Conservation (phyloP, 1,140 invertebrate genomes). For the Chionoecetes opilio region DNA sequence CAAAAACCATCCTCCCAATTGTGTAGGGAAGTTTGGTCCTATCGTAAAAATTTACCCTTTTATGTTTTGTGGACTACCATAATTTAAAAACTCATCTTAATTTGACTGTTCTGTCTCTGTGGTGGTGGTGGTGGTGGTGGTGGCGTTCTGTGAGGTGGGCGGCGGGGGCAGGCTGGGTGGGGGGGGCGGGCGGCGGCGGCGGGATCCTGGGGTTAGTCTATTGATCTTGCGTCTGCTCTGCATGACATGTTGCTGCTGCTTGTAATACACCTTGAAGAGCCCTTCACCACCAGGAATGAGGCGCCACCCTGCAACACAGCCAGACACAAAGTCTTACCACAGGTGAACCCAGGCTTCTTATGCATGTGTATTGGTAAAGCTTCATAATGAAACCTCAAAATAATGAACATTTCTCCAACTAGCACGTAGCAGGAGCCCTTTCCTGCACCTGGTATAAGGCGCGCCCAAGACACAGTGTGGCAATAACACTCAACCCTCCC, state of each 20-base stretch:
- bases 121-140: background rate
- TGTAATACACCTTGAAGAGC: constrained; percentile 98
- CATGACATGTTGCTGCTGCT: constrained; percentile 95
- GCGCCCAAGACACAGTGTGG: too few species aligned
- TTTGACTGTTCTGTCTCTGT: constrained; percentile 29
- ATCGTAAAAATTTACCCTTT: too few species aligned
- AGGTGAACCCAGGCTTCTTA: background rate
- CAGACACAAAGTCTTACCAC: background rate
- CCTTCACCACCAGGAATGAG: constrained; percentile 96
- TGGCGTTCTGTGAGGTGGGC: background rate
- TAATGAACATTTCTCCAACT: too few species aligned
- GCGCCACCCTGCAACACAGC: constrained; percentile 88
- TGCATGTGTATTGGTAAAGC: too few species aligned
- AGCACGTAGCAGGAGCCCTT: too few species aligned
- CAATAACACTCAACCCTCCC: too few species aligned
- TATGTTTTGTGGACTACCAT: too few species aligned
- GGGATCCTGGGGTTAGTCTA: background rate
- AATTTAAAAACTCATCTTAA: background rate
- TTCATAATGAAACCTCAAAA: too few species aligned
- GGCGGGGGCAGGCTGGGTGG: background rate
- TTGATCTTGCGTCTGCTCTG: constrained; percentile 84
- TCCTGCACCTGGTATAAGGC: too few species aligned
- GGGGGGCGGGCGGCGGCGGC: background rate
- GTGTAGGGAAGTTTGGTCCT: background rate
- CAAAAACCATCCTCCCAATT: too few species aligned